phyloP scores from a whole-genome alignment of 2,888 invertebrate genomes.

The Drosophila conformis region DNA sequence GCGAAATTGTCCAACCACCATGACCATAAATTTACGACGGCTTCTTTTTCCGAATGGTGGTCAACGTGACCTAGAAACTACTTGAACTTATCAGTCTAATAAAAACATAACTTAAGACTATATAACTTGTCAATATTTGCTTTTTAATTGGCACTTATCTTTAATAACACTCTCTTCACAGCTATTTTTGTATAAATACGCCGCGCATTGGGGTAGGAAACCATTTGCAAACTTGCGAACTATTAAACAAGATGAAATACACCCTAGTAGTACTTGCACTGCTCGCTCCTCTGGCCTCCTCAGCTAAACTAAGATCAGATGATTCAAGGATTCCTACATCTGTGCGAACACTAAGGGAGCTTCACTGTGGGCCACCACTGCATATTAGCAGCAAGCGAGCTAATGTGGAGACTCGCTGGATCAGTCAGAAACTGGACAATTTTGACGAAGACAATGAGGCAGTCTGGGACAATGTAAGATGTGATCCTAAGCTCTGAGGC shows the following conservation, averaged over 20 bases:
- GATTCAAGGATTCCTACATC: too few species aligned
- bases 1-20: neutral
- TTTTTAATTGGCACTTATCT: constrained; percentile 30
- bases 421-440: constrained; percentile 86
- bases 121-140: constrained; percentile 39
- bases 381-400: constrained; percentile 13
- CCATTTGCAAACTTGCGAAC: constrained; percentile 52
- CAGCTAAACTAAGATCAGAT: too few species aligned
- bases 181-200: constrained; percentile 60
- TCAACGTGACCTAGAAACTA: constrained; percentile 11
- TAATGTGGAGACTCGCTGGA: constrained; percentile 82
- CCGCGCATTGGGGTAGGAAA: constrained; percentile 33
- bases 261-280: constrained; percentile 34
- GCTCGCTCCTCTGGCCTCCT: neutral
- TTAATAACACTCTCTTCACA: neutral
- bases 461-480: constrained; percentile 85
- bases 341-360: constrained; percentile 21
- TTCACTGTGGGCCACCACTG: constrained; percentile 52
- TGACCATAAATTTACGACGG: constrained; percentile 3
- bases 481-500: neutral
- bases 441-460: constrained; percentile 86
- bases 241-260: constrained; percentile 51
- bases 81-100: constrained; percentile 41
- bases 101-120: constrained; percentile 14
- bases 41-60: neutral